Conservation (phyloP, 2,888 invertebrate genomes). For the Alloscopus bannaensis region DNA sequence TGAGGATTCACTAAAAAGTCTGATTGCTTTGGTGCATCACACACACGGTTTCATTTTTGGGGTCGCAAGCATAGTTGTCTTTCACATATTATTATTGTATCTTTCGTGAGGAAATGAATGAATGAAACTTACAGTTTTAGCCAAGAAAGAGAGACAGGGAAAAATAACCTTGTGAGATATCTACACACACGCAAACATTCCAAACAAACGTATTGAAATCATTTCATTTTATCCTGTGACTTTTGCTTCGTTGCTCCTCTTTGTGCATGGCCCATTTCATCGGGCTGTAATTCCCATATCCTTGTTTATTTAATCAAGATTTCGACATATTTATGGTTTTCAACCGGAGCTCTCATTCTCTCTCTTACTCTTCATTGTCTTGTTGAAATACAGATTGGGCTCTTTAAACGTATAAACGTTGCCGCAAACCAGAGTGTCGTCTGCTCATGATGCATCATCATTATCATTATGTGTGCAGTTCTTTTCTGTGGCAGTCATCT, state of each 20-base stretch:
- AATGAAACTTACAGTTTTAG: too few species aligned
- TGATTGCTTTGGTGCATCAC: too few species aligned
- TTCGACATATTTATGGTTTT: slow-evolving; percentile 73
- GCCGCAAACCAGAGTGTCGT: too few species aligned
- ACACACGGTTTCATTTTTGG: background rate
- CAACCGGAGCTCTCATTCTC: slow-evolving; percentile 52
- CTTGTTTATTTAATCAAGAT: slow-evolving; percentile 74
- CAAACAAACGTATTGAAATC: too few species aligned
- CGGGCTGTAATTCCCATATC: slow-evolving; percentile 72
- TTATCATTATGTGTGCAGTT: too few species aligned
- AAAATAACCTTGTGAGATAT: too few species aligned
- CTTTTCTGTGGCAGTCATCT: too few species aligned
- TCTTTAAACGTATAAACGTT: too few species aligned
- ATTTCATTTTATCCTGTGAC: background rate
- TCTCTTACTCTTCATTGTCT: slow-evolving; percentile 62
- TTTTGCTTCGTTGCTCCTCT: slow-evolving; percentile 10
- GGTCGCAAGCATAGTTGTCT: too few species aligned
- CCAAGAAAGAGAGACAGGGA: too few species aligned
- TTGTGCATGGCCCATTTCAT: slow-evolving; percentile 73
- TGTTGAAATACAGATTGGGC: slow-evolving; percentile 70
- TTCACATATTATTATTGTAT: background rate
- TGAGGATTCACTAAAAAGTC: too few species aligned
- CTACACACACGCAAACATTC: background rate
- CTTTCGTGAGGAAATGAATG: background rate
- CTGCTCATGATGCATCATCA: too few species aligned